Evolutionary conservation across 2,888 invertebrate genomes (phyloP), one percentile per base, ranked within the genome.

Genomic region (Nebria brevicollis): DNA sequence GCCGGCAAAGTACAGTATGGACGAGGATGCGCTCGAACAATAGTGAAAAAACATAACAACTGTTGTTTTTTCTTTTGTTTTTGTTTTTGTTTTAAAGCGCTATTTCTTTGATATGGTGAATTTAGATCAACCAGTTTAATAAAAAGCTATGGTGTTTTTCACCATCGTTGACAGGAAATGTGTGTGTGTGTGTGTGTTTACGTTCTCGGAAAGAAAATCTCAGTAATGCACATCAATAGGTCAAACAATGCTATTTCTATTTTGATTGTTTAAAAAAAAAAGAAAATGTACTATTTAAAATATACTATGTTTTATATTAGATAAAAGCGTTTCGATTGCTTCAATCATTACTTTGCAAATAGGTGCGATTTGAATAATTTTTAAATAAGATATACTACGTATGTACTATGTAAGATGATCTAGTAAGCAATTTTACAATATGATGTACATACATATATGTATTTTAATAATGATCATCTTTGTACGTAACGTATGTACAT

Each of bases 51-150:
- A 54, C 54, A 11, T 11, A 54, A 54, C 54, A 54, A 54, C 54
- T 54, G 54, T 34, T 11, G 54, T 11, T 11, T 54, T 54, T 54
- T 34, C 4, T 1, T 34, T 34, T 34, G 34, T 54, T 54, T 54
- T 8, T 20, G 20, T 20, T 20, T 20, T 20, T 20, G 1, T 11
- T 54, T 77, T 77, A 77, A 77, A 77, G 77, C 68, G 77, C 68
- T 66, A 68, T 77, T 77, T 77, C 77, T 77, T 77, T 77, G 70
- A 77, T 77, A 77, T 77, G 77, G 26, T 77, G 77, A 77, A 77
- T 77, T 77, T 70, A 77, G 77, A 77, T 70, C 77, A 77, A 70
- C 77, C 70, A 70, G 77, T 77, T 70, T 70, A 8, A 70, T 77
- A 77, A 77, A 70, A 70, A 15, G 68, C 20, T 25, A 68, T 25